These are phyloP conservation scores for Platichthys flesus DNA, from an alignment of 2,113 vertebrate genomes.

Conservation along the genomic window DNA sequence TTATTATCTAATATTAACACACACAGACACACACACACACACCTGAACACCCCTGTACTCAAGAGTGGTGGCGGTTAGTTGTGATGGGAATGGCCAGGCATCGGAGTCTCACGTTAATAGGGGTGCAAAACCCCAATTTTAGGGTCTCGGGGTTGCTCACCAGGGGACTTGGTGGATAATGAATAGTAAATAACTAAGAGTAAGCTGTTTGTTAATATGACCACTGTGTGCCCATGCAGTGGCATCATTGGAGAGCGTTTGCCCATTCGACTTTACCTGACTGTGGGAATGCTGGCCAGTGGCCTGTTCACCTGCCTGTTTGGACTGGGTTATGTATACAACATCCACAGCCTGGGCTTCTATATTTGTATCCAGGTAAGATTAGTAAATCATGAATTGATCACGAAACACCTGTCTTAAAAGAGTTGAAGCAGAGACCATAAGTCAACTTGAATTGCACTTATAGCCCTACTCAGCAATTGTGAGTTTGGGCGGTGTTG, in stretches of 20 bases:
- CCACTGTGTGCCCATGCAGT: conserved; percentile 66
- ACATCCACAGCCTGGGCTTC: conserved; percentile 91
- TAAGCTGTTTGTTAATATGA: not conserved
- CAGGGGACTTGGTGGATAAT: not conserved
- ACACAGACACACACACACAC: too few relatives aligned
- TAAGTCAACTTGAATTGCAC: not conserved
- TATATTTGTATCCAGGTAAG: conserved; percentile 91
- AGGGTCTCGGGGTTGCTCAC: too few relatives aligned
- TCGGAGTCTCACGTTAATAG: too few relatives aligned
- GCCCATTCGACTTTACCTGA: conserved; percentile 92
- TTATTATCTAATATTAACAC: too few relatives aligned
- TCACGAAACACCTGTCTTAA: not conserved
- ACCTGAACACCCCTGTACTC: too few relatives aligned
- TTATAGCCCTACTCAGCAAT: too few relatives aligned
- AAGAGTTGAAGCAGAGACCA: too few relatives aligned
- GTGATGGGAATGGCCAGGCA: too few relatives aligned
- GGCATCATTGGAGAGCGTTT: conserved; percentile 97
- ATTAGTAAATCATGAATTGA: not conserved
- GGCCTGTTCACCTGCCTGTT: conserved; percentile 92
- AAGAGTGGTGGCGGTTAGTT: too few relatives aligned
- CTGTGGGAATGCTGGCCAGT: conserved; percentile 90
- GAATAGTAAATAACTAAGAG: not conserved
- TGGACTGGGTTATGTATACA: conserved; percentile 90
- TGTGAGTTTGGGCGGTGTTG: too few relatives aligned
- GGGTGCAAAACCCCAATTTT: too few relatives aligned